phyloP scores from a whole-genome alignment of 2,113 vertebrate genomes.

The Campylomormyrus tamandua region DNA sequence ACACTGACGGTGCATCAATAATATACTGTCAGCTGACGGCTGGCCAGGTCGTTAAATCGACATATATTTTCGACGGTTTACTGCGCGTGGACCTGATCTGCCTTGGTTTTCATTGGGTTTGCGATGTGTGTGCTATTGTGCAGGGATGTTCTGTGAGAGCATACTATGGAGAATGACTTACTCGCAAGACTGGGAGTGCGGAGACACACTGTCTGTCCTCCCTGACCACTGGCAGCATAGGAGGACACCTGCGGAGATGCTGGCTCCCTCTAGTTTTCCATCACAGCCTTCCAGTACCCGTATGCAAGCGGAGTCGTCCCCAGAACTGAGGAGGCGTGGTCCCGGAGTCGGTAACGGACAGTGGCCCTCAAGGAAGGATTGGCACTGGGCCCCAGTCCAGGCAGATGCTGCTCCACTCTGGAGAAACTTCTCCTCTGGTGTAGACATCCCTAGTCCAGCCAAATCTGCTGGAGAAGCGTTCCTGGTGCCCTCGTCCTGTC shows the following conservation, averaged over 20 bases:
- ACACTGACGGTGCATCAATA: neutral
- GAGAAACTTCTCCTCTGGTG: conserved; percentile 52
- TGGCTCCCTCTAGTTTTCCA: conserved; percentile 36
- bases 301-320: conserved; percentile 40
- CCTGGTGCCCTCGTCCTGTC: conserved; percentile 83
- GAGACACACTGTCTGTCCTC: conserved; percentile 15
- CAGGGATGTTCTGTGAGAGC: conserved; percentile 85
- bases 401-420: neutral
- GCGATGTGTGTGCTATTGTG: conserved; percentile 21
- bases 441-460: conserved; percentile 50
- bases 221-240: neutral
- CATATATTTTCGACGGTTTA: neutral
- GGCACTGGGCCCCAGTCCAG: neutral
- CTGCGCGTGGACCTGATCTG: neutral
- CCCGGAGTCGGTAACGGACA: neutral
- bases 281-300: conserved; percentile 25
- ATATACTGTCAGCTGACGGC: neutral
- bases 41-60: neutral
- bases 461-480: conserved; percentile 62
- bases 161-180: conserved; percentile 72
- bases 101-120: neutral
- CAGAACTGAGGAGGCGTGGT: conserved; percentile 48
- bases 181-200: conserved; percentile 41
- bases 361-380: neutral
- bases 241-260: conserved; percentile 42